These are phyloP conservation scores for Ptilorrhoa leucosticta DNA, from an alignment of 2,113 vertebrate species.

Conservation along the genomic window DNA sequence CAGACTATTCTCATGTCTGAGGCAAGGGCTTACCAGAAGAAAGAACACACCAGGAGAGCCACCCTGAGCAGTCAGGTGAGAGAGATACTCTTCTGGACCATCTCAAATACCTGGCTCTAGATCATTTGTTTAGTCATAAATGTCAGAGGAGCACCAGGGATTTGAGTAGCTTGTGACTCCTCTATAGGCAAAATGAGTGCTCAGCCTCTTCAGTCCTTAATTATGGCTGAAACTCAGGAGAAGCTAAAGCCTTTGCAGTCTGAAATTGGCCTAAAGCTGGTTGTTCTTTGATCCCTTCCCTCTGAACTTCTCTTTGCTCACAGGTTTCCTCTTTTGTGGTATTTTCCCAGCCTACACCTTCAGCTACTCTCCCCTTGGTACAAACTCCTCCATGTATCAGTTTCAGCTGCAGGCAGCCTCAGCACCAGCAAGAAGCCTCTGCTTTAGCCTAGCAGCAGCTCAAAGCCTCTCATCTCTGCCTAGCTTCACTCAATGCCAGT, in stretches of 20 bases:
- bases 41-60: neutral
- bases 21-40: neutral
- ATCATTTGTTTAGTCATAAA: neutral
- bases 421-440: neutral
- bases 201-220: neutral
- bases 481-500: neutral
- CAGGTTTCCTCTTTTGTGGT: neutral
- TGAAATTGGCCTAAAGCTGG: neutral
- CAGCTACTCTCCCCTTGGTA: neutral
- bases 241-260: neutral
- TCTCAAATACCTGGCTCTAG: neutral
- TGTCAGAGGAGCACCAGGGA: neutral
- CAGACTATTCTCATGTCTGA: neutral
- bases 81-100: too few relatives aligned
- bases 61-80: neutral
- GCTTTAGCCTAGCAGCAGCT: neutral
- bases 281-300: neutral
- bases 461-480: neutral
- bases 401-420: neutral
- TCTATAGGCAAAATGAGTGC: rapidly evolving
- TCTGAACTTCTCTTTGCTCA: neutral
- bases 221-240: neutral
- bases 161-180: neutral
- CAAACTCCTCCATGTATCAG: neutral
- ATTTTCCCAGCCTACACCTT: neutral